Evolutionary conservation across 1,140 invertebrate species (phyloP).

Genomic region (Tetramorium alpestre): DNA sequence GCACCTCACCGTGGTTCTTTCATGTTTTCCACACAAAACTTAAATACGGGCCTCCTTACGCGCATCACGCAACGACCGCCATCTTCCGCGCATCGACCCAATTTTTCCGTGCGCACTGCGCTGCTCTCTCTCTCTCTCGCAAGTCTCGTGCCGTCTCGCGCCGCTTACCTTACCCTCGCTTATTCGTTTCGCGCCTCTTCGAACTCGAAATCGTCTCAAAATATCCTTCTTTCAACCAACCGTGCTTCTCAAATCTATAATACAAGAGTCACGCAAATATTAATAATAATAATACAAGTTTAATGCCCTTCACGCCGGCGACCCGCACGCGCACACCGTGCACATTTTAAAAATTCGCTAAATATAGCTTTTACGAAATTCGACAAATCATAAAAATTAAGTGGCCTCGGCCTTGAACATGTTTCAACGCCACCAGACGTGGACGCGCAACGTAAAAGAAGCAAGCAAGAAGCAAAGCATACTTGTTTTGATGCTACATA

Average conservation of each 20-base stretch:
- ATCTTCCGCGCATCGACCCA: constrained; percentile 84
- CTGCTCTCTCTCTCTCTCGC: not conserved
- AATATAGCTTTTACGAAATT: not conserved
- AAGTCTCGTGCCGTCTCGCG: too few relatives aligned
- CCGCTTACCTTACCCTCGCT: too few relatives aligned
- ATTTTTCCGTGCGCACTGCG: constrained; percentile 76
- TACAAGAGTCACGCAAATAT: too few relatives aligned
- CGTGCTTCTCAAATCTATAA: too few relatives aligned
- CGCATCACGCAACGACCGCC: constrained; percentile 78
- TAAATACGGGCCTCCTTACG: constrained; percentile 54
- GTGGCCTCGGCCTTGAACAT: not conserved
- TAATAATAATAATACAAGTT: too few relatives aligned
- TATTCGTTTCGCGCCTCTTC: too few relatives aligned
- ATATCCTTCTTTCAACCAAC: too few relatives aligned
- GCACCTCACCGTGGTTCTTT: constrained; percentile 48
- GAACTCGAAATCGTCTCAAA: too few relatives aligned
- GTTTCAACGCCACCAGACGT: too few relatives aligned
- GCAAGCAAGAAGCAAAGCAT: not conserved
- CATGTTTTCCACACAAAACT: constrained; percentile 64
- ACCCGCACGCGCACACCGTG: not conserved
- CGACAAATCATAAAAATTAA: not conserved
- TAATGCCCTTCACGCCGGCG: too few relatives aligned
- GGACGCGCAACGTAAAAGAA: not conserved
- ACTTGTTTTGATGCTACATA: not conserved
- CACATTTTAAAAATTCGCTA: too few relatives aligned